Evolutionary conservation across 2,888 invertebrate genomes (phyloP).

Genomic region (Platycnemis pennipes): DNA sequence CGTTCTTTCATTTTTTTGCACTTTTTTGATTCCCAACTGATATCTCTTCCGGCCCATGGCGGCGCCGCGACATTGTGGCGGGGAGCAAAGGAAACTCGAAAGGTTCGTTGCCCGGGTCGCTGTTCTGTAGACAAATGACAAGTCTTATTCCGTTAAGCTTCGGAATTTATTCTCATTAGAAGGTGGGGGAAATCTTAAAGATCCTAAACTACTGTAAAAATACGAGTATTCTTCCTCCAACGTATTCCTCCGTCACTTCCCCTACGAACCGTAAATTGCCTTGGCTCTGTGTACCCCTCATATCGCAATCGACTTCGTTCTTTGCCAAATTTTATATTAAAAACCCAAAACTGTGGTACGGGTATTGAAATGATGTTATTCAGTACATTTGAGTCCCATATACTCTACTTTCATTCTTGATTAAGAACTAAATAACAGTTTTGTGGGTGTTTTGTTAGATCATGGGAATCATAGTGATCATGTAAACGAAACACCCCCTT

Average conservation of each 20-base stretch:
- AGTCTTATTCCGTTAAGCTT: slow-evolving; percentile 36
- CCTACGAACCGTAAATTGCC: neutral
- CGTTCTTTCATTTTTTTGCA: neutral
- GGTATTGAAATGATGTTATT: no score
- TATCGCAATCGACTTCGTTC: no score
- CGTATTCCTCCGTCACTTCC: neutral
- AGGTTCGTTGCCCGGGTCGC: slow-evolving; percentile 41
- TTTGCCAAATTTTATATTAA: no score
- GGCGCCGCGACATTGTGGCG: neutral
- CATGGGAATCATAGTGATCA: no score
- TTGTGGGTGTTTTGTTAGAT: no score
- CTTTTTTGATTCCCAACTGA: neutral
- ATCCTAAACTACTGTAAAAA: neutral
- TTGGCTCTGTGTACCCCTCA: neutral
- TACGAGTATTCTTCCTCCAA: no score
- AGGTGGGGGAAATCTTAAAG: neutral
- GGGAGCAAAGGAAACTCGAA: slow-evolving; percentile 6
- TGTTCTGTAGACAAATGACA: neutral
- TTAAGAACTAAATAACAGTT: no score
- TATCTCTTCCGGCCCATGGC: neutral
- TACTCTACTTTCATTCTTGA: no score
- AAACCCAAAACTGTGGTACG: no score
- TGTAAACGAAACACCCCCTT: no score
- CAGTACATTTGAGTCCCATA: no score
- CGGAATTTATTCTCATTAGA: neutral